Conservation (phyloP, 2,888 invertebrate genomes). For the Hirtodrosophila histrioides region DNA sequence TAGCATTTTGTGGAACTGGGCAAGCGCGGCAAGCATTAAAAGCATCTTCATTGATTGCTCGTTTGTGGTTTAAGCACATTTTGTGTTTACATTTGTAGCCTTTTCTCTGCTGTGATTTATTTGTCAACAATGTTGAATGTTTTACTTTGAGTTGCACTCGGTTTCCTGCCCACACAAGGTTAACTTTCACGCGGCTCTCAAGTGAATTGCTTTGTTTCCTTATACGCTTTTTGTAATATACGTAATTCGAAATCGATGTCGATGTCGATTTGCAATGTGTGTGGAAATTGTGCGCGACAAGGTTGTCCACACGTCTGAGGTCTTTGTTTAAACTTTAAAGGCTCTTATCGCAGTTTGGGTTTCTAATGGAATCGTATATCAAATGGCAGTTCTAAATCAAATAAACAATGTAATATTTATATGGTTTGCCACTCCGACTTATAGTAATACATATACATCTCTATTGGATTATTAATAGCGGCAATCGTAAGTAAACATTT, state of each 20-base stretch:
- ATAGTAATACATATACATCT: too few species aligned
- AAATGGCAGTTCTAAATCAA: conserved; percentile 18
- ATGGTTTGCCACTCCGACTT: too few species aligned
- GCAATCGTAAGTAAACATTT: too few species aligned
- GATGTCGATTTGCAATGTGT: conserved; percentile 43
- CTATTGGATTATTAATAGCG: too few species aligned
- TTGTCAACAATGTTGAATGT: conserved; percentile 29
- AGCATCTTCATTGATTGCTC: conserved; percentile 52
- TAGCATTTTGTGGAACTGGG: conserved; percentile 18
- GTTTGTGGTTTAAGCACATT: conserved; percentile 36
- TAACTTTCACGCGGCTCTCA: conserved; percentile 62
- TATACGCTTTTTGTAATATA: conserved; percentile 53
- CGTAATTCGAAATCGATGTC: conserved; percentile 65
- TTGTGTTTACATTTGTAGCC: conserved; percentile 58
- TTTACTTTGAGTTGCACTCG: conserved; percentile 34
- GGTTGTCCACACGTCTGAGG: conserved; percentile 39
- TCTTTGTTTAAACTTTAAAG: conserved; percentile 37
- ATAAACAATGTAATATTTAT: conserved; percentile 10
- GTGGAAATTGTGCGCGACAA: conserved; percentile 45
- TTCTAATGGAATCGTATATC: conserved; percentile 19
- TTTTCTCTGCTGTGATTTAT: conserved; percentile 26
- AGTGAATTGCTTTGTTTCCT: conserved; percentile 55
- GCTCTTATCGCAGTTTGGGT: conserved; percentile 52
- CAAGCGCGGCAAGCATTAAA: conserved; percentile 51
- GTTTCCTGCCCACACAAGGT: conserved; percentile 59